A percentile compares a stretch with the other conserved stretches of the same genome.
phyloP scores from a whole-genome alignment of 2,888 invertebrate species.

The Cerastis rubricosa region DNA sequence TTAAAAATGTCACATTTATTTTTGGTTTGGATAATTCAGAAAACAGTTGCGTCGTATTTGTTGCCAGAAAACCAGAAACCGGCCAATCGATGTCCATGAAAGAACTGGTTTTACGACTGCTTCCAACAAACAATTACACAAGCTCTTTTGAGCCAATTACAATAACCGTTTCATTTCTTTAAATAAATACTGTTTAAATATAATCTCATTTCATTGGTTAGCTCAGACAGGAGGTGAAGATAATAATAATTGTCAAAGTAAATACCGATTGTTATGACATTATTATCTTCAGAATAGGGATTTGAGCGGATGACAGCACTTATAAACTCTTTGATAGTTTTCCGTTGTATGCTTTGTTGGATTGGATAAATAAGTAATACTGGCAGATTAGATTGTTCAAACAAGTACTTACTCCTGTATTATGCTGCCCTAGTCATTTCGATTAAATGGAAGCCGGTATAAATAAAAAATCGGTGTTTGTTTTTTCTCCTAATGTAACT shows the following conservation, averaged over 20 bases:
- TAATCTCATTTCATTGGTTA: conserved; percentile 16
- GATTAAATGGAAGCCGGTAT: too few relatives aligned
- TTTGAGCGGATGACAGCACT: conserved; percentile 39
- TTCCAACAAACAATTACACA: not conserved
- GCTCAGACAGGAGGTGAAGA: conserved; percentile 12
- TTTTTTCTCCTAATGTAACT: not conserved
- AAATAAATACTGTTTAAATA: not conserved
- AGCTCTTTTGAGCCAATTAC: conserved; percentile 5
- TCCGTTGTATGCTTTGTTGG: not conserved
- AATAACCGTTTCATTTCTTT: conserved; percentile 4
- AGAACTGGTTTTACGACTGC: conserved; percentile 10
- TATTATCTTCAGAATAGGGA: conserved; percentile 41
- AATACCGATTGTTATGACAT: conserved; percentile 25
- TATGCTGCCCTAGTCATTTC: conserved; percentile 20
- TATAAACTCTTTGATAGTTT: conserved; percentile 23
- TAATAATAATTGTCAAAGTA: conserved; percentile 47
- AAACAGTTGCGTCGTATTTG: not conserved
- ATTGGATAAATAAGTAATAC: conserved; percentile 13
- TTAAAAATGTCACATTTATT: not conserved
- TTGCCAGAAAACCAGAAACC: conserved; percentile 11
- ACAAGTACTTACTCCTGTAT: conserved; percentile 1
- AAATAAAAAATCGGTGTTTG: not conserved
- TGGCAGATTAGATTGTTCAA: not conserved
- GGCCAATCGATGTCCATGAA: not conserved
- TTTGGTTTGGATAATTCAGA: not conserved